A percentile compares a stretch with the other conserved stretches of the same genome.
phyloP scores from a whole-genome alignment of 35 echinoderm and acorn worm species.

The Antedon bifida region DNA sequence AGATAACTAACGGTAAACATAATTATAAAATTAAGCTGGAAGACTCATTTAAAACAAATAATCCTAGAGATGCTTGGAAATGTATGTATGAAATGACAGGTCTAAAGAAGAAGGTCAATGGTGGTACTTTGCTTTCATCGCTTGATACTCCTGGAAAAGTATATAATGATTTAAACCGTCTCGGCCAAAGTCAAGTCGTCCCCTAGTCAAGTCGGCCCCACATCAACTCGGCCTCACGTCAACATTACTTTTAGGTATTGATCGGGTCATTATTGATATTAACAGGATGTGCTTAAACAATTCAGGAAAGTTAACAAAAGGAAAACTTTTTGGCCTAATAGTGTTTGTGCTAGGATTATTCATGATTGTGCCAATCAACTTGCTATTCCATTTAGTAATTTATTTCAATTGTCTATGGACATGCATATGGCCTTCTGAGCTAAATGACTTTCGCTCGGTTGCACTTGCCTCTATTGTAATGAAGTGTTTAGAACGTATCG shows the following conservation, averaged over 20 bases:
- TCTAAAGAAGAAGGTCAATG: background rate
- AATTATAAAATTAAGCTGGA: background rate
- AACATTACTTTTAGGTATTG: background rate
- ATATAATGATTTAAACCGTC: background rate
- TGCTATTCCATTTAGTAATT: background rate
- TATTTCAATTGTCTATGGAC: conserved; percentile 21
- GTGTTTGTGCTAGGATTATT: too few species aligned
- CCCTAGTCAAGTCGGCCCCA: too few species aligned
- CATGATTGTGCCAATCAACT: conserved; percentile 12
- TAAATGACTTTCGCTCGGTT: conserved; percentile 25
- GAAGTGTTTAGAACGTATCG: conserved; percentile 25
- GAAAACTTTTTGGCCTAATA: conserved; percentile 16
- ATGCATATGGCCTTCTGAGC: background rate
- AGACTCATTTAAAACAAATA: background rate
- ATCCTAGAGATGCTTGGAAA: background rate
- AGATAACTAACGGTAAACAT: background rate
- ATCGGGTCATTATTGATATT: background rate
- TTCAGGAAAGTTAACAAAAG: conserved; percentile 11
- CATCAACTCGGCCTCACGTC: too few species aligned
- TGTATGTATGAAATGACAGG: background rate
- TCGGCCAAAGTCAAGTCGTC: background rate
- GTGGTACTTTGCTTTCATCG: background rate
- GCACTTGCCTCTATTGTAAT: conserved; percentile 23
- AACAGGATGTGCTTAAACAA: background rate
- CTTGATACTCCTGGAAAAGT: background rate